Base-by-base conservation (phyloP, 2,888 invertebrate genomes). In the Drosophila pseudotakahashii region DNA sequence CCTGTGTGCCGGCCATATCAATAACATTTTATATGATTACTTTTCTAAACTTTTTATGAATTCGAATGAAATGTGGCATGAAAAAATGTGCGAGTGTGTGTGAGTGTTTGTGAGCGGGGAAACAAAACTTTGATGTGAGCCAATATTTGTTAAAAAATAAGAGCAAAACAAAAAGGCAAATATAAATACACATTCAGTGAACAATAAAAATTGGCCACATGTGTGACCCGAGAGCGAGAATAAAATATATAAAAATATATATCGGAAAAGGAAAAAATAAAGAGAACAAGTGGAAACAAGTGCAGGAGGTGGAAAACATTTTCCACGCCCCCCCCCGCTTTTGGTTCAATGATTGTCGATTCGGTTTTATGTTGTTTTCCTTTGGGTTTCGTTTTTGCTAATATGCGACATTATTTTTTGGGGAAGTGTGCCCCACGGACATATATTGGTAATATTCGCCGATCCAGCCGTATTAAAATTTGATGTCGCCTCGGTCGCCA, bases 21-120 rank as follows among this genome's bases (percentile, higher is more conserved):
- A 82, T 82, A 82, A 83, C 81, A 88, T 82, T 82, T 82, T 83
- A 88, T 82, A 73, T 74, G 82, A 82, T 88, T 88, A 87, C 87
- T 88, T 88, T 82, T 82, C 81, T 78, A 87, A 82, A 82, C 78
- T 82, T 82, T 88, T 88, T 86, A 82, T 79, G 86, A 61, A 48
- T 71, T 76, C 71, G 54, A 67, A 79, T 77, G 79, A 88, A 82
- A 82, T 82, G 88, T 88, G 70, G 75, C 88, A 82, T 85, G 79
- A 85, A 88, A 66, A 72, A 69, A 54, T 7, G 19, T 10, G 26
- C 10, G 26, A n/a, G 34, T 23, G 7, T 61, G 26, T 14, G 26
- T n/a, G n/a, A n/a, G n/a, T n/a, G n/a, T n/a, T 58, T 47, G 54
- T 32, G 57, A 16, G 32, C 52, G 75, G 69, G 47, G 26, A 62